Evolutionary conservation across 2,797 vertebrate species (phyloP).

Genomic region (Synanceia verrucosa): DNA sequence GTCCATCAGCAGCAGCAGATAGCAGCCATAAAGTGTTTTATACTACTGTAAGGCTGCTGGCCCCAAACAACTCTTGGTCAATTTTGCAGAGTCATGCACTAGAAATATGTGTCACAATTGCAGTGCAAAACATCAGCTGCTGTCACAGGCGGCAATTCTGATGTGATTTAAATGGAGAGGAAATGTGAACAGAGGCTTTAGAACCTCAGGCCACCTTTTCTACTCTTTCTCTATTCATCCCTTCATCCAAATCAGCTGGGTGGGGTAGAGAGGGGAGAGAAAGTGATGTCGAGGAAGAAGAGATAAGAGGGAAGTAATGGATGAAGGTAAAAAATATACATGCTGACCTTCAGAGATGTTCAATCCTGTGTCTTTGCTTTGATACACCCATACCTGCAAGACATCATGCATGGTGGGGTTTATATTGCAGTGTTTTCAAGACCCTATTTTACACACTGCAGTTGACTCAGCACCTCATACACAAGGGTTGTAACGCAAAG

Average conservation of each 20-base stretch:
- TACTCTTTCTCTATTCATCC: constrained; percentile 27
- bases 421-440: neutral
- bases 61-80: constrained; percentile 39
- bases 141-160: constrained; percentile 49
- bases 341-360: constrained; percentile 6
- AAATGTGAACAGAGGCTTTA: constrained; percentile 39
- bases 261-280: neutral
- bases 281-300: neutral
- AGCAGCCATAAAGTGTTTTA: constrained; percentile 26
- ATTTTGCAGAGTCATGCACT: constrained; percentile 53
- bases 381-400: neutral
- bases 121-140: constrained; percentile 58
- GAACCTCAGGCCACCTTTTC: constrained; percentile 16
- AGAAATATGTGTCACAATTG: constrained; percentile 52
- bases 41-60: constrained; percentile 30
- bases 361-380: neutral
- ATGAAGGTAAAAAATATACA: constrained; percentile 13
- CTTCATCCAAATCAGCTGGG: constrained; percentile 23
- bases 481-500: too few relatives aligned
- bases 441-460: neutral
- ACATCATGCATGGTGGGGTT: neutral
- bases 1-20: constrained; percentile 6
- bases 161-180: constrained; percentile 46
- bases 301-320: neutral
- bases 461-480: neutral